Percentiles rank a stretch among this genome's conserved stretches.
These are phyloP conservation scores for Panthera tigris DNA, from an alignment of 2,113 vertebrate genomes.

Conservation along the genomic window DNA sequence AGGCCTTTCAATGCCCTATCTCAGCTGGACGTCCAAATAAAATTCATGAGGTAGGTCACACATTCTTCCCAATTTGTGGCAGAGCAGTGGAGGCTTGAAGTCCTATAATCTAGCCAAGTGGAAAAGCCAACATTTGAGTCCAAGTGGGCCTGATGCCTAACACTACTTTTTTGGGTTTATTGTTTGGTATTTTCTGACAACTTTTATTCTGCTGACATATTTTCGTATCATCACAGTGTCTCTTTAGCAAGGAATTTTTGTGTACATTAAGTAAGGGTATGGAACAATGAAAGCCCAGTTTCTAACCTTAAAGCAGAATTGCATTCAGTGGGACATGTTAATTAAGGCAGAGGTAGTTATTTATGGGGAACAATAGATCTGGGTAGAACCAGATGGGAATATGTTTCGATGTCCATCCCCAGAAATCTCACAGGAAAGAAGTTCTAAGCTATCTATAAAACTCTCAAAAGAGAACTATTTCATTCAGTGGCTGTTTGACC, in stretches of 20 bases:
- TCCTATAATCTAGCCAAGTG: neutral
- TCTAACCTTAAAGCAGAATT: neutral
- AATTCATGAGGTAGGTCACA: neutral
- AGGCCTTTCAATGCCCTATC: neutral
- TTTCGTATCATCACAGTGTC: neutral
- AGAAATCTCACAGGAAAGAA: neutral
- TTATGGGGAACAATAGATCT: neutral
- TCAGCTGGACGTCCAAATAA: neutral
- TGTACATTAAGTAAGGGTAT: neutral
- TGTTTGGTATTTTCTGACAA: neutral
- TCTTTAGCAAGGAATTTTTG: neutral
- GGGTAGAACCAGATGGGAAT: neutral
- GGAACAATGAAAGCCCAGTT: neutral
- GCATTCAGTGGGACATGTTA: slow-evolving; percentile 10
- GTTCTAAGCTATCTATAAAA: neutral
- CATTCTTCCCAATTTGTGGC: neutral
- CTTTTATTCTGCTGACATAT: neutral
- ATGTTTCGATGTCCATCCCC: neutral
- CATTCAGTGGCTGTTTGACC: neutral
- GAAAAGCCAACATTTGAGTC: neutral
- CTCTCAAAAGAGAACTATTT: neutral
- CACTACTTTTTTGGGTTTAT: neutral
- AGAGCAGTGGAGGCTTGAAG: neutral
- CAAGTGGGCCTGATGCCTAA: neutral
- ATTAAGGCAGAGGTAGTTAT: neutral